Evolutionary conservation across 2,113 vertebrate genomes (phyloP).

Genomic region (Pelodiscus sinensis): DNA sequence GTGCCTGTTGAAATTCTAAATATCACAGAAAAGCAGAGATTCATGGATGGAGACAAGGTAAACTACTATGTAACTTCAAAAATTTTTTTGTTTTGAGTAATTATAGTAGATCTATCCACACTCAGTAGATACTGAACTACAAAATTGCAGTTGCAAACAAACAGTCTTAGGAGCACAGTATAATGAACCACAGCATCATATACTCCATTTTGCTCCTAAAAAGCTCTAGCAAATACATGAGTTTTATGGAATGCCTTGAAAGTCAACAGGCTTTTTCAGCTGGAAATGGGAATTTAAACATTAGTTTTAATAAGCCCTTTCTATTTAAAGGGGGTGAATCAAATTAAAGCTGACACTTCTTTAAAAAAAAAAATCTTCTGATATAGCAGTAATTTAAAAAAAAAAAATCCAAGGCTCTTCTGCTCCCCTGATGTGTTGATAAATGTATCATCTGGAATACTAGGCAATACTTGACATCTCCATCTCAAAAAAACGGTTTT

Average conservation of each 20-base stretch:
- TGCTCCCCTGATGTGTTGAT: background rate
- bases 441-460: background rate
- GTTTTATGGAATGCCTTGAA: background rate
- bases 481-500: background rate
- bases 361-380: background rate
- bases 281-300: background rate
- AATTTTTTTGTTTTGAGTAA: background rate
- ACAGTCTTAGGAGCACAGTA: background rate
- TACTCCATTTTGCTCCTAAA: background rate
- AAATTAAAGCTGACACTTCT: background rate
- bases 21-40: constrained; percentile 97
- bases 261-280: background rate
- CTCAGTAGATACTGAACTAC: background rate
- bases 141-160: background rate
- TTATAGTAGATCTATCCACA: background rate
- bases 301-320: background rate
- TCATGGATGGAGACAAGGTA: constrained; percentile 99
- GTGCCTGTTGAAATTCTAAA: constrained; percentile 98
- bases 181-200: background rate
- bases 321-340: too few species aligned
- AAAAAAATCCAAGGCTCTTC: background rate
- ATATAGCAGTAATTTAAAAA: rapidly evolving
- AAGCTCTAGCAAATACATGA: background rate
- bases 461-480: background rate
- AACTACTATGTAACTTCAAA: background rate